Base-by-base conservation (phyloP, 2,888 invertebrate species). In the Eugnorisma glareosa region DNA sequence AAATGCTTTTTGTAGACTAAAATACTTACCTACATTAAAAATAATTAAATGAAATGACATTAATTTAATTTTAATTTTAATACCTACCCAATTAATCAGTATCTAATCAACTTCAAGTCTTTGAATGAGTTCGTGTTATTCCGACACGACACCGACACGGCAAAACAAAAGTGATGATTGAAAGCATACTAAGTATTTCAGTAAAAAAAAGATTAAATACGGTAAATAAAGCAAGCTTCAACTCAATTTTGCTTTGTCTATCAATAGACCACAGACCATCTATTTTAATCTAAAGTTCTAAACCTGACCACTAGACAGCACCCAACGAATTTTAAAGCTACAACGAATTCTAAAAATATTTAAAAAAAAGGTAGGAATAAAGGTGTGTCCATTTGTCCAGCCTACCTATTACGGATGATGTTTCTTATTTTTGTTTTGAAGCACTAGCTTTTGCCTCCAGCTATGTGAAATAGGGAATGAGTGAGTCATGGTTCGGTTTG, bases 401-500 rank as follows among this genome's bases (percentile, higher is more conserved):
- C 57, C 69, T 76, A 64, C 35, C 57, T 43, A 43, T 35, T 73
- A 40, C 24, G 48, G 63, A 35, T 35, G 13, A 31, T 40, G 54
- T 45, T 43, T 82, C 69, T 43, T 78, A 67, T 74, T 86, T 86
- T 75, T 84, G 67, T 85, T 75, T 75, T 76, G 67, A 83, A 68
- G 72, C 67, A 81, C 80, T 88, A 86, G 80, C 73, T 73, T 79
- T 75, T 77, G 75, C 67, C 74, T 76, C 70, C 76, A 82, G 86
- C 76, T 85, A 83, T 75, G 78, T 86, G 85, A 75, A 89, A 88
- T 79, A 88, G 86, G 51, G 79, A 59, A 73, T 86, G 88, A 88
- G 73, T 88, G 88, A 88, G 69, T 88, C 88, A 88, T 77, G 67
- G 77, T 87, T 86, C 89, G 85, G 89, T 89, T 89, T 88, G 87